Conservation (phyloP, 2,113 vertebrate species). For the Notothenia rossii region DNA sequence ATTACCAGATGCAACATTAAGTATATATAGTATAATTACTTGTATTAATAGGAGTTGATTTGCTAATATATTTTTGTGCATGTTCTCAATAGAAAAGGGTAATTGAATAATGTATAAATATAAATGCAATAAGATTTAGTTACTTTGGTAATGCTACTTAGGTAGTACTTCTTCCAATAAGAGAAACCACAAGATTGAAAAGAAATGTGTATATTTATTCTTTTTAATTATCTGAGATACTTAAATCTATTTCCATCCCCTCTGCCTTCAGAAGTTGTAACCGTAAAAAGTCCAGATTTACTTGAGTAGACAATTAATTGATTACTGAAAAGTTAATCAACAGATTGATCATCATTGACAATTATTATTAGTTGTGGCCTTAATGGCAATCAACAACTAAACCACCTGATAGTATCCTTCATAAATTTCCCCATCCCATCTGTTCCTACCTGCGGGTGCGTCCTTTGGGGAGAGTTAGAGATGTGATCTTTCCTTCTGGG, state of each 20-base stretch:
- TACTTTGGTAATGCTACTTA: too few relatives aligned
- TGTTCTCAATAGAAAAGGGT: neutral
- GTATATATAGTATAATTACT: neutral
- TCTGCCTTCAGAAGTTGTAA: too few relatives aligned
- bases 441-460: slow-evolving; percentile 86
- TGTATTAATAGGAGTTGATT: neutral
- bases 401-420: neutral
- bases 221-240: too few relatives aligned
- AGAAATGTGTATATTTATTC: too few relatives aligned
- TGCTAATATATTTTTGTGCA: neutral
- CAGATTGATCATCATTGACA: neutral
- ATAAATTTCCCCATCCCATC: neutral
- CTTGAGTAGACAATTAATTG: too few relatives aligned
- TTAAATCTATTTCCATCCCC: too few relatives aligned
- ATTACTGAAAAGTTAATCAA: too few relatives aligned
- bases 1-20: neutral
- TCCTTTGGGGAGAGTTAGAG: slow-evolving; percentile 86
- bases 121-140: neutral
- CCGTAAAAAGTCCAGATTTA: too few relatives aligned
- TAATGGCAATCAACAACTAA: neutral
- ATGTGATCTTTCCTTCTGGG: slow-evolving; percentile 85
- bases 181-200: too few relatives aligned
- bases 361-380: neutral
- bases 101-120: neutral
- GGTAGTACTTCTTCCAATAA: too few relatives aligned